Evolutionary conservation across 1,140 invertebrate species (phyloP).

Genomic region (Sogatella furcifera): DNA sequence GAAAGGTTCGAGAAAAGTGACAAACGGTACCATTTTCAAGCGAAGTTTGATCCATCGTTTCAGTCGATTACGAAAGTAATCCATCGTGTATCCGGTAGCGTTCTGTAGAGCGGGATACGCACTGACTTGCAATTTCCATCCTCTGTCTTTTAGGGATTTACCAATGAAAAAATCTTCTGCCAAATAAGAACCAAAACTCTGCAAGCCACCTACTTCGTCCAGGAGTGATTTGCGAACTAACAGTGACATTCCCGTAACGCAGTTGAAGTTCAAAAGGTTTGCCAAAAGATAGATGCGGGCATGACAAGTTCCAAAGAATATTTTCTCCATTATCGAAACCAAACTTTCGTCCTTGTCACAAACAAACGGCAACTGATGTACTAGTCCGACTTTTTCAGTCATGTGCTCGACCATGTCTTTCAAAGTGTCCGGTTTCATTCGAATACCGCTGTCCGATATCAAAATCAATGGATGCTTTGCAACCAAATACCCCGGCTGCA

Average conservation of each 20-base stretch:
- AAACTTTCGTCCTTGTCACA: constrained; percentile 81
- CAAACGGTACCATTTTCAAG: no score
- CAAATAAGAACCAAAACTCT: constrained; percentile 83
- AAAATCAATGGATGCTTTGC: constrained; percentile 84
- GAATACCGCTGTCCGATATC: constrained; percentile 91
- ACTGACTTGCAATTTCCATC: constrained; percentile 66
- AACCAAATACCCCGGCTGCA: constrained; percentile 85
- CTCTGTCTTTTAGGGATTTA: constrained; percentile 68
- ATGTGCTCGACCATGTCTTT: constrained; percentile 90
- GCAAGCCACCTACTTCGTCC: constrained; percentile 84
- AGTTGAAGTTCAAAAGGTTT: constrained; percentile 85
- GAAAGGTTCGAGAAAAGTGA: no score
- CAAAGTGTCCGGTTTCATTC: constrained; percentile 89
- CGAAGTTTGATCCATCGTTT: no score
- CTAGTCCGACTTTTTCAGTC: constrained; percentile 79
- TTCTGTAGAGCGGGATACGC: constrained; percentile 90
- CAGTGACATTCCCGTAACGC: constrained; percentile 97
- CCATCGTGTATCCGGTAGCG: constrained; percentile 30
- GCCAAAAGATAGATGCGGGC: constrained; percentile 89
- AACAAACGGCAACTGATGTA: constrained; percentile 96
- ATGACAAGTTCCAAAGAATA: constrained; percentile 94
- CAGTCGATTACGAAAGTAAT: no score
- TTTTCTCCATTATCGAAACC: constrained; percentile 88
- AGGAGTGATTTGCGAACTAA: constrained; percentile 79
- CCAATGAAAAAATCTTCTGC: constrained; percentile 98